Evolutionary conservation across 2,113 vertebrate genomes (phyloP).

Genomic region (Bubo bubo): DNA sequence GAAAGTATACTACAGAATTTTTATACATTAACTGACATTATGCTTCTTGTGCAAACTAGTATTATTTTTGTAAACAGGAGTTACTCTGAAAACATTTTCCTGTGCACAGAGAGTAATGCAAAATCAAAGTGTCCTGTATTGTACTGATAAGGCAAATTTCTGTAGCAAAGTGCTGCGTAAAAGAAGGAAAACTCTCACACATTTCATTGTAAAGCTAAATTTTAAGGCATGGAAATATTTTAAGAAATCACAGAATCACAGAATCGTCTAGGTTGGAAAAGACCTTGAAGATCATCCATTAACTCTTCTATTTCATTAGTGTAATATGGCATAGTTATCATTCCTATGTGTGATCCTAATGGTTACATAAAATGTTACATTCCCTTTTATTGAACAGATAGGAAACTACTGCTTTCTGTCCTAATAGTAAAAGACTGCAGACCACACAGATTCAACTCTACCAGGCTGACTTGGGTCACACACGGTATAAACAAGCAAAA

Average conservation of each 20-base stretch:
- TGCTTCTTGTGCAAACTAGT: background rate
- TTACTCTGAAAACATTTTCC: background rate
- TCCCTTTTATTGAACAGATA: constrained; percentile 14
- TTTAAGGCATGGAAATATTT: background rate
- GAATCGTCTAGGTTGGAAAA: no score
- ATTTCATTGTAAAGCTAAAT: background rate
- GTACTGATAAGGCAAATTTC: background rate
- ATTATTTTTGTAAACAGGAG: background rate
- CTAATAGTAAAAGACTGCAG: background rate
- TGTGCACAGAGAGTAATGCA: background rate
- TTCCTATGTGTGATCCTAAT: background rate
- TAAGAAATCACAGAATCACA: background rate
- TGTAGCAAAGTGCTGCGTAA: background rate
- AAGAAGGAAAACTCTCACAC: background rate
- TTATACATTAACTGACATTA: background rate
- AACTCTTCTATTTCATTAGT: background rate
- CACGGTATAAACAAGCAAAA: constrained; percentile 30
- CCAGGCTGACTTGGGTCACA: background rate
- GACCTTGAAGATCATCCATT: no score
- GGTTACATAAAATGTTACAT: background rate
- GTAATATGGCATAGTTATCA: background rate
- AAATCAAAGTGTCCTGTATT: background rate
- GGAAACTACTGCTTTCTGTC: constrained; percentile 11
- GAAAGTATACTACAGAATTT: background rate
- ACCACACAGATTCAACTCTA: constrained; percentile 63